Percentiles rank a stretch among this genome's conserved stretches.
These are phyloP conservation scores for Meandrusa payeni DNA, from an alignment of 2,888 invertebrate species.

Conservation along the genomic window DNA sequence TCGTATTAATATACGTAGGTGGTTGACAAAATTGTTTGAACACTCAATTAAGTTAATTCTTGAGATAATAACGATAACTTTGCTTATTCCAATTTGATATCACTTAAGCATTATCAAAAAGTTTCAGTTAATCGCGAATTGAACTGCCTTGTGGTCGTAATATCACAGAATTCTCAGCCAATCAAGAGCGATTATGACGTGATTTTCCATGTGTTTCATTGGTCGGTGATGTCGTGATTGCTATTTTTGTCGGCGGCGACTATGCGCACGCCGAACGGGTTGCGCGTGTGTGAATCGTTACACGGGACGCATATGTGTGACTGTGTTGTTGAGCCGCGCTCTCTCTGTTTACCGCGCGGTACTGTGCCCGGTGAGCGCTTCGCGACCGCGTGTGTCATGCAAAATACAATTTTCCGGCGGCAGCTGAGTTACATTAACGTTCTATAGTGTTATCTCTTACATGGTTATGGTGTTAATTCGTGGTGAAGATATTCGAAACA, in stretches of 20 bases:
- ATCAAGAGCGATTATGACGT: slow-evolving; percentile 53
- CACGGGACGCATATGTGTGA: slow-evolving; percentile 46
- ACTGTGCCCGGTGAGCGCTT: slow-evolving; percentile 82
- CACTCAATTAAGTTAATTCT: slow-evolving; percentile 33
- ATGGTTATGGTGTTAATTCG: slow-evolving; percentile 65
- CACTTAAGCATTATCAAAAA: slow-evolving; percentile 73
- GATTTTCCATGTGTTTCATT: slow-evolving; percentile 51
- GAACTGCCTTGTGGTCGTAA: slow-evolving; percentile 67
- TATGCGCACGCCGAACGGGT: slow-evolving; percentile 59
- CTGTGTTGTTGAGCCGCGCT: slow-evolving; percentile 68
- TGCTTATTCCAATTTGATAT: slow-evolving; percentile 63
- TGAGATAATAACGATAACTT: slow-evolving; percentile 41
- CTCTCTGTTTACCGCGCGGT: slow-evolving; percentile 78
- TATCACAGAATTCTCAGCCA: slow-evolving; percentile 68
- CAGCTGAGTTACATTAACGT: slow-evolving; percentile 55
- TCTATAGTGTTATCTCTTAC: slow-evolving; percentile 67
- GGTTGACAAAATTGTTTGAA: slow-evolving; percentile 1
- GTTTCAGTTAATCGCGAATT: slow-evolving; percentile 74
- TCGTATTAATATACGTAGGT: too few species aligned
- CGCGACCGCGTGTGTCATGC: slow-evolving; percentile 79
- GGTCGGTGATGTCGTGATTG: slow-evolving; percentile 63
- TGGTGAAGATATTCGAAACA: slow-evolving; percentile 52
- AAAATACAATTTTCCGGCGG: slow-evolving; percentile 68
- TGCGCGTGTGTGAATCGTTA: slow-evolving; percentile 37
- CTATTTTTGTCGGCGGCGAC: slow-evolving; percentile 63